Base-by-base conservation (phyloP, 2,797 vertebrate genomes). In the Pseudochirops corinnae region DNA sequence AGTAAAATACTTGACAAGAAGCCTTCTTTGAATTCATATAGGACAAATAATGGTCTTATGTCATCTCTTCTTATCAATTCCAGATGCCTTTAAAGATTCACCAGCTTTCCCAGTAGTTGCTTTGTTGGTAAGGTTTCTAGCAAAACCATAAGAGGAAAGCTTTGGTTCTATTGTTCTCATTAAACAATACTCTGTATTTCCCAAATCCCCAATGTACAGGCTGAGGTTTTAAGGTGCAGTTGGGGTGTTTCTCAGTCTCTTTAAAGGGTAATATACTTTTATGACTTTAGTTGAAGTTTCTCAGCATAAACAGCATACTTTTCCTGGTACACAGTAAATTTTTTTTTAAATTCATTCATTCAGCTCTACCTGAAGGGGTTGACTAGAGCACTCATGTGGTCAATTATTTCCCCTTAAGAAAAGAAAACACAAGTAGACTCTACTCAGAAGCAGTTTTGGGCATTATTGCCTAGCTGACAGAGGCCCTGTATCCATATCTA, bases 61-160 rank as follows among this genome's bases (percentile, higher is more conserved):
- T 95, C 96, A 97, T 96, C 98, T 98, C 94, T 96, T 97, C 97
- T 96, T 98, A 98, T 98, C 97, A 98, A 95, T 98, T 98, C 98
- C 97, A 98, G 98, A 97, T 98, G 98, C 91, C 96, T 92, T 60
- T 46, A 95, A 96, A 97, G 90, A 96, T 92, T 97, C 95, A 97
- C 95, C 94, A 98, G 94, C 93, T 95, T 98, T 97, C 96, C 33
- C 97, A 97, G 97, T 97, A 98, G 97, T 98, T 97, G 95, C 92
- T 97, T 93, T 97, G 91, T 94, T 96, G 93, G 92, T 97, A 52
- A 33, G 95, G 95, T 97, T 96, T 96, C 94, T 94, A 95, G 95
- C 92, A 96, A 97, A 93, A 97, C 91, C 95, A 74, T 91, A 97
- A 97, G 62, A 33, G 29, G 29, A 55, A n/a, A 55, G 29, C 12